Base-by-base conservation (phyloP, 2,888 invertebrate species). In the Drosophila nr. perissopoda region DNA sequence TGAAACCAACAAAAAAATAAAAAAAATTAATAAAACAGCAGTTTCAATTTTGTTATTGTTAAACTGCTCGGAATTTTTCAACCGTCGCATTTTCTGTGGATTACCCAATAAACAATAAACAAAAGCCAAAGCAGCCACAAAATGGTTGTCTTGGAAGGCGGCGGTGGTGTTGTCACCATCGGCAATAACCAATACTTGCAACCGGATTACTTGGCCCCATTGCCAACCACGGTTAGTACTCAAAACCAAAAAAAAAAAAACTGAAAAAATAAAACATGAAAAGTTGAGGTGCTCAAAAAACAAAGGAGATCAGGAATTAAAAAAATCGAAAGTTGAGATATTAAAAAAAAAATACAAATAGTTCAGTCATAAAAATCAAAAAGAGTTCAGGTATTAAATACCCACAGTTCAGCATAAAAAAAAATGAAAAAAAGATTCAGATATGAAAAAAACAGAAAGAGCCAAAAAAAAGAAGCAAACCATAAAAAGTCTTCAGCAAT, bases 181-280 rank as follows among this genome's bases (percentile, higher is more conserved):
- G 96, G 97, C 93, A 97, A 96, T 91, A 98, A 98, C 94, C 98
- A 98, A 94, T 99, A 99, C 94, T 94, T 99, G 88, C 97, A 98
- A 94, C 98, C 98, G 94, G 99, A 99, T 95, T 98, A 98, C 94
- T 95, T 99, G 91, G 97, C 98, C 86, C 98, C 98, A 86, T 95
- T 98, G 93, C 97, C 98, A 80, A 97, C 98, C 78, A 97, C 98
- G 96, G 98, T 98, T 95, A 96, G 98, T 95, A 83, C 57, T 62
- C 4, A 11, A 36, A 49, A 56, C 49, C 36, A 38, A 52, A 29
- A n/a, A 6, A 25, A 25, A 4, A 18, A 6, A 40, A 13, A 11
- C 31, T 2, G 13, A 31, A 2, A 52, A 51, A 34, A 7, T 10
- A 21, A 36, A 4, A 36, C 1, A 54, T 16, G 1, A 29, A 31